These are phyloP conservation scores for Periplaneta americana DNA, from an alignment of 1,140 invertebrate species.

Conservation along the genomic window DNA sequence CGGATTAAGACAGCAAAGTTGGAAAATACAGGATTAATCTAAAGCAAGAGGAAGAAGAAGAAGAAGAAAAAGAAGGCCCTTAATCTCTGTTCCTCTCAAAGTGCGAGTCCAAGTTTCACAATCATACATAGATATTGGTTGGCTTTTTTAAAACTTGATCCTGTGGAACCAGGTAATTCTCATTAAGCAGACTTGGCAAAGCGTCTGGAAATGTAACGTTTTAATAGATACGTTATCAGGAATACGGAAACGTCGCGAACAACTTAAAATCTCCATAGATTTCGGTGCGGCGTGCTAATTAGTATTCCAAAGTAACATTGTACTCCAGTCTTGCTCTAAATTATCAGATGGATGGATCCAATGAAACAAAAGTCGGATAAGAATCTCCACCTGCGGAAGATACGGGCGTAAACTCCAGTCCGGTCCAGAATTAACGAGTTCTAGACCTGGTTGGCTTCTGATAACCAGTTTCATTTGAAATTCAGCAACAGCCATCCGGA, in stretches of 20 bases:
- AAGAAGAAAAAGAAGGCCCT: too few relatives aligned
- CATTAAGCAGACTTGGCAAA: background rate
- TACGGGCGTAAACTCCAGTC: background rate
- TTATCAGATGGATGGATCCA: background rate
- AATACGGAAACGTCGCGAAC: background rate
- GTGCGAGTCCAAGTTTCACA: too few relatives aligned
- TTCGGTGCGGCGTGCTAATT: background rate
- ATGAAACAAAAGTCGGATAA: background rate
- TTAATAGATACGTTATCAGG: background rate
- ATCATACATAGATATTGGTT: too few relatives aligned
- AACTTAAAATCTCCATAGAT: background rate
- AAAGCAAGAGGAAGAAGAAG: too few relatives aligned
- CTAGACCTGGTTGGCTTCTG: background rate
- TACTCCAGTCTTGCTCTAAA: background rate
- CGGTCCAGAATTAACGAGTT: background rate
- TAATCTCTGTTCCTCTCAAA: too few relatives aligned
- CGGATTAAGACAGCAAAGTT: too few relatives aligned
- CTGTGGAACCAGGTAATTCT: too few relatives aligned
- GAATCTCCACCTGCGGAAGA: background rate
- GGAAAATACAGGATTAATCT: too few relatives aligned
- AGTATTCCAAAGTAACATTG: background rate
- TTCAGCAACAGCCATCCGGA: background rate
- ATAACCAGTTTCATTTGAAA: background rate
- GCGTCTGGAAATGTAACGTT: background rate
- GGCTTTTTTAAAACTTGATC: too few relatives aligned